These are phyloP conservation scores for Strix occidentalis DNA, from an alignment of 2,797 vertebrate genomes.

Conservation along the genomic window DNA sequence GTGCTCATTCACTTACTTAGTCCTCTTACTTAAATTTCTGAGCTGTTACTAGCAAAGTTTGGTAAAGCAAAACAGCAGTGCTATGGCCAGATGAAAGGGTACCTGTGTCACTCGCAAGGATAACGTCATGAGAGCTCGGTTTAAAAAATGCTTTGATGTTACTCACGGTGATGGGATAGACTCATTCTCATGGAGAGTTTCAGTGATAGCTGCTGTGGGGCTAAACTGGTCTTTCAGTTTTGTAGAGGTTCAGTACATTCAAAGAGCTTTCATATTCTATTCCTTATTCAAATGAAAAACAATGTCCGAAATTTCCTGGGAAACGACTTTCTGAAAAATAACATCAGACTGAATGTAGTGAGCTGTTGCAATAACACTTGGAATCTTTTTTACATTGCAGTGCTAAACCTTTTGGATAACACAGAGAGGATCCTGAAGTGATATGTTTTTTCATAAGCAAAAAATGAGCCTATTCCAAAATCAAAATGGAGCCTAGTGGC, in stretches of 20 bases:
- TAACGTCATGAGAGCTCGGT: not conserved
- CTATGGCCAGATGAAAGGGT: not conserved
- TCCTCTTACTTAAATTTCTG: not conserved
- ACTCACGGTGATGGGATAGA: not conserved
- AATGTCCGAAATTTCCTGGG: not conserved
- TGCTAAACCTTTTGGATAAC: not conserved
- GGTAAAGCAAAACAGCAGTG: not conserved
- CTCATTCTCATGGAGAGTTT: not conserved
- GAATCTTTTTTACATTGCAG: not conserved
- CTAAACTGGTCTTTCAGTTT: not conserved
- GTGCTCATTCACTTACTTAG: not conserved
- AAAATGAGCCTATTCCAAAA: not conserved
- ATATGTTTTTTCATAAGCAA: not conserved
- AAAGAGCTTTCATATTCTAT: not conserved
- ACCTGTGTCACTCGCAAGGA: not conserved
- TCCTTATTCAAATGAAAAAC: not conserved
- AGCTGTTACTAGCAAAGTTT: not conserved
- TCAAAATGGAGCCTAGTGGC: not conserved
- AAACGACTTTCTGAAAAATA: not conserved
- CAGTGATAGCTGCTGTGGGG: not conserved
- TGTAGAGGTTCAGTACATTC: not conserved
- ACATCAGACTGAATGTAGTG: not conserved
- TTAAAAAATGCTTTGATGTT: not conserved
- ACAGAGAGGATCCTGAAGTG: not conserved
- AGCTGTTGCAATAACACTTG: not conserved